Conservation (phyloP, 2,113 vertebrate species). For the Anguilla rostrata region DNA sequence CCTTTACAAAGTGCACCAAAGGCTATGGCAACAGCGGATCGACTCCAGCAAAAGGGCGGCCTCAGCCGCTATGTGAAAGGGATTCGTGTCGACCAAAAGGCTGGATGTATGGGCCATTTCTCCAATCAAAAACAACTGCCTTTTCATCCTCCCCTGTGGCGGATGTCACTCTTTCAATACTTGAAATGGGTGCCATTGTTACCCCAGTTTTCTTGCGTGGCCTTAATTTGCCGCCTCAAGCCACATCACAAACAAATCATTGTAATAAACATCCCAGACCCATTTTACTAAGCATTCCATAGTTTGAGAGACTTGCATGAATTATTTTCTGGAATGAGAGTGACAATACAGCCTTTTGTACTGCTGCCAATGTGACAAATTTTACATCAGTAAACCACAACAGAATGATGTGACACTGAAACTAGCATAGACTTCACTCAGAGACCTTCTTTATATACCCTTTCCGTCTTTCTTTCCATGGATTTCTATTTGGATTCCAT, state of each 20-base stretch:
- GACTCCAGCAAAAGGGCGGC: background rate
- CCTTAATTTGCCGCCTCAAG: conserved; percentile 19
- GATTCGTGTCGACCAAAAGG: background rate
- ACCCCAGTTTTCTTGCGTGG: background rate
- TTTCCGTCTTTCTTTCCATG: too few species aligned
- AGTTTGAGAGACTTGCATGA: conserved; percentile 26
- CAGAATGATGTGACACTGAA: background rate
- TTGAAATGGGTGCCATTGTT: conserved; percentile 30
- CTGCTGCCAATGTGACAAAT: conserved; percentile 13
- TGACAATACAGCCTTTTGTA: conserved; percentile 31
- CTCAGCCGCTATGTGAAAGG: background rate
- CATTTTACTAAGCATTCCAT: conserved; percentile 33
- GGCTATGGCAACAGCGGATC: background rate
- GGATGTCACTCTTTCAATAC: conserved; percentile 1
- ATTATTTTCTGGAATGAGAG: conserved; percentile 2
- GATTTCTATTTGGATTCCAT: too few species aligned
- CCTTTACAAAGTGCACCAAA: background rate
- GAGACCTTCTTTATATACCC: too few species aligned
- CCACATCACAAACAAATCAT: conserved; percentile 34
- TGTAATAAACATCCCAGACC: conserved; percentile 24
- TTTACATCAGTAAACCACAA: background rate
- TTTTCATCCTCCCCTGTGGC: background rate
- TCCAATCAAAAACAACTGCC: background rate
- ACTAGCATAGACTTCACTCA: background rate
- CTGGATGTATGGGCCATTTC: background rate